phyloP scores from a whole-genome alignment of 2,797 vertebrate species.

The Fringilla coelebs region DNA sequence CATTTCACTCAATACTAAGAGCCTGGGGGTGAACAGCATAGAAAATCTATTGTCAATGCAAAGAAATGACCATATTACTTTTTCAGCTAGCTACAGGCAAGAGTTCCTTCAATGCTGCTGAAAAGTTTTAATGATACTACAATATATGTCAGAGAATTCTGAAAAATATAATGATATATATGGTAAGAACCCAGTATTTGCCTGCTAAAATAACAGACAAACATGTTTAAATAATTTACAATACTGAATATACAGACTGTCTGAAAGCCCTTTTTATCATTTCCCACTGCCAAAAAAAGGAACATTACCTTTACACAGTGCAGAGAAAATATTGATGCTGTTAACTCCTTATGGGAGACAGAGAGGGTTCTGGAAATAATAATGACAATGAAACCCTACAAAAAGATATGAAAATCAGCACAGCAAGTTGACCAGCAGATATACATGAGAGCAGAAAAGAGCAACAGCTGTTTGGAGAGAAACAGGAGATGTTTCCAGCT shows the following conservation, averaged over 20 bases:
- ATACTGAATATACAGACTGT: not conserved
- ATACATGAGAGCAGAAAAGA: not conserved
- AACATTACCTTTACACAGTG: not conserved
- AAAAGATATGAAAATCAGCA: not conserved
- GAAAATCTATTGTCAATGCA: constrained; percentile 9
- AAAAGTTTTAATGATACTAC: constrained; percentile 1
- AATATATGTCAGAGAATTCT: not conserved
- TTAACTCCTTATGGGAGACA: not conserved
- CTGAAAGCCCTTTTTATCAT: constrained; percentile 17
- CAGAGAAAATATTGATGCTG: not conserved
- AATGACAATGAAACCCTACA: not conserved
- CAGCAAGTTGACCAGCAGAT: not conserved
- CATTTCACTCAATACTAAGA: constrained; percentile 6
- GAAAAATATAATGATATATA: not conserved
- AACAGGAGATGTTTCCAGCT: not conserved
- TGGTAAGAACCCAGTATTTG: not conserved
- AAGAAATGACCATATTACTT: constrained; percentile 3
- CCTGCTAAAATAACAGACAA: not conserved
- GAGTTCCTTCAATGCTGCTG: not conserved
- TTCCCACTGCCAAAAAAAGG: not conserved
- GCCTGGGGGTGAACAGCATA: not conserved
- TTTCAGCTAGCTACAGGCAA: constrained; percentile 28
- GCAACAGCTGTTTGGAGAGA: not conserved
- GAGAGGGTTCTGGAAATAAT: not conserved
- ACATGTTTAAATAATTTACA: not conserved